These are phyloP conservation scores for Lordiphosa collinella DNA, from an alignment of 1,140 invertebrate genomes.

Conservation along the genomic window DNA sequence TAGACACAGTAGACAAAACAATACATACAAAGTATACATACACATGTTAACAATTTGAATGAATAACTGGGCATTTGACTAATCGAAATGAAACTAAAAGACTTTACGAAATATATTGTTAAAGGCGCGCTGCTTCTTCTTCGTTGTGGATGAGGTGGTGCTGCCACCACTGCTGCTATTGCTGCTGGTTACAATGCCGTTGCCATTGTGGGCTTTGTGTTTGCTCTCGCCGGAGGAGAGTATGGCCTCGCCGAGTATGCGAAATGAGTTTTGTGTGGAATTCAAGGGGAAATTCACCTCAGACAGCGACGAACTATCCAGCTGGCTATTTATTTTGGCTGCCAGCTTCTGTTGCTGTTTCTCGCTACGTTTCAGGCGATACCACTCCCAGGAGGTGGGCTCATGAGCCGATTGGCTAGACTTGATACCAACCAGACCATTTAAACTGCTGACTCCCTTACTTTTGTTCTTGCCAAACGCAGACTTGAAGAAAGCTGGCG, in stretches of 20 bases:
- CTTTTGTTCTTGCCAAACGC: slow-evolving; percentile 80
- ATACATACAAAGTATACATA: background rate
- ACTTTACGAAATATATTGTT: slow-evolving; percentile 78
- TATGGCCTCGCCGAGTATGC: slow-evolving; percentile 69
- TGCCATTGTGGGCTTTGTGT: slow-evolving; percentile 27
- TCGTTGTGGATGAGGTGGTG: slow-evolving; percentile 68
- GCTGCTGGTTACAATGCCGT: slow-evolving; percentile 35
- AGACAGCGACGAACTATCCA: slow-evolving; percentile 67
- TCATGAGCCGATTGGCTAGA: slow-evolving; percentile 63
- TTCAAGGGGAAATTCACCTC: slow-evolving; percentile 64
- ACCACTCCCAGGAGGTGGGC: slow-evolving; percentile 79
- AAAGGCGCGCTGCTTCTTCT: slow-evolving; percentile 73
- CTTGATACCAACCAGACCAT: slow-evolving; percentile 36
- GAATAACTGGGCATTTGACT: slow-evolving; percentile 28
- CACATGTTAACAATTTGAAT: background rate
- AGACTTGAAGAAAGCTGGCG: slow-evolving; percentile 84
- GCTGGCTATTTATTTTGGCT: slow-evolving; percentile 25
- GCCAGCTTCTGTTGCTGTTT: slow-evolving; percentile 41
- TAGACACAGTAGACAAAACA: slow-evolving; percentile 15
- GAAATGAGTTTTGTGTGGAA: slow-evolving; percentile 68
- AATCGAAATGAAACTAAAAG: slow-evolving; percentile 47
- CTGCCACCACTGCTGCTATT: slow-evolving; percentile 52
- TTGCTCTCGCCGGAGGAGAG: slow-evolving; percentile 51
- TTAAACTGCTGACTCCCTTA: slow-evolving; percentile 36
- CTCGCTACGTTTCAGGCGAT: slow-evolving; percentile 58